Percentiles rank a stretch among this genome's conserved stretches.
phyloP scores from a whole-genome alignment of 2,888 invertebrate genomes.

The Craniophora ligustri region DNA sequence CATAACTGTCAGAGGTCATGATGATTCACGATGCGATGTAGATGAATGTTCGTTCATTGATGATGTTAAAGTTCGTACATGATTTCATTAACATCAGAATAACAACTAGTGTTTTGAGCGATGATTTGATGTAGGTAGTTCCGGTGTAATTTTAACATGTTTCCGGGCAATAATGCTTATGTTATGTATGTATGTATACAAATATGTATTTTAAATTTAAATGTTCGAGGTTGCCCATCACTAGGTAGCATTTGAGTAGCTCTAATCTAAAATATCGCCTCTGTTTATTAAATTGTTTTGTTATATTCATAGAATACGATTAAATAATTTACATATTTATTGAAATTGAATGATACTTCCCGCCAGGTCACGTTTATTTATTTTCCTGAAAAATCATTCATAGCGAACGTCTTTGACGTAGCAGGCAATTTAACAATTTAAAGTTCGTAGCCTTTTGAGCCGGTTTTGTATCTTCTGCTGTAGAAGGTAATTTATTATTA shows the following conservation, averaged over 20 bases:
- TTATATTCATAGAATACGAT: too few relatives aligned
- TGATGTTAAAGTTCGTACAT: conserved; percentile 27
- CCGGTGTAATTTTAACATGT: conserved; percentile 44
- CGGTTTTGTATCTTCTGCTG: background rate
- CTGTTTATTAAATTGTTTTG: too few relatives aligned
- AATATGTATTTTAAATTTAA: conserved; percentile 14
- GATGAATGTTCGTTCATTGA: conserved; percentile 24
- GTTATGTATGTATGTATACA: too few relatives aligned
- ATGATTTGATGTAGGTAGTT: conserved; percentile 25
- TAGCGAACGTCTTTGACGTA: background rate
- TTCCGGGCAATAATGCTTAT: conserved; percentile 32
- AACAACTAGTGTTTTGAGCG: conserved; percentile 20
- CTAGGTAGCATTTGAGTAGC: background rate
- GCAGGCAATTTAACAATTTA: background rate
- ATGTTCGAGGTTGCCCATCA: conserved; percentile 8
- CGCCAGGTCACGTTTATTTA: too few relatives aligned
- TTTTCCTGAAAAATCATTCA: background rate
- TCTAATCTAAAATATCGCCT: too few relatives aligned
- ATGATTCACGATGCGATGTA: conserved; percentile 40
- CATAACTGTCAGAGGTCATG: conserved; percentile 35
- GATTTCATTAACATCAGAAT: conserved; percentile 46
- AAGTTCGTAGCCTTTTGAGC: background rate
- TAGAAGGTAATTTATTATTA: too few relatives aligned
- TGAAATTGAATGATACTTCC: too few relatives aligned
- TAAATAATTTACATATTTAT: too few relatives aligned